phyloP scores from a whole-genome alignment of 2,797 vertebrate species.

The Oceanodroma leucorhoa region DNA sequence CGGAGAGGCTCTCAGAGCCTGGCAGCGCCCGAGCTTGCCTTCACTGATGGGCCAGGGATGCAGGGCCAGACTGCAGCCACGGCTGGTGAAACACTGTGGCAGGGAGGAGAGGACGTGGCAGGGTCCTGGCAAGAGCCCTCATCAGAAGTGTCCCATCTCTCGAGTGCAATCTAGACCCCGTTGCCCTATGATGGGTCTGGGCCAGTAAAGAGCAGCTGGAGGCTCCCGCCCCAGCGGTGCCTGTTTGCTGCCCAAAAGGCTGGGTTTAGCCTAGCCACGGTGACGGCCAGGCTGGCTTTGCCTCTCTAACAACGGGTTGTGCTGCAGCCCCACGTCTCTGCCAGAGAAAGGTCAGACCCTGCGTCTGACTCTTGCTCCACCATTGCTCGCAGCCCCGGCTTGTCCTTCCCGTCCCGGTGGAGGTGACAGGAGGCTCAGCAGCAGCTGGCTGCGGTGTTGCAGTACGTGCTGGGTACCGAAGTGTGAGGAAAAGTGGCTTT shows the following conservation, averaged over 20 bases:
- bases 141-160: not conserved
- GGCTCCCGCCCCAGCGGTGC: not conserved
- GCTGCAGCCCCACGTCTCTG: not conserved
- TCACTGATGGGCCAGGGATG: not conserved
- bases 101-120: not conserved
- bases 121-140: not conserved
- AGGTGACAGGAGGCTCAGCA: not conserved
- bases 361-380: fast-evolving
- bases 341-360: not conserved
- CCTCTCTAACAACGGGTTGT: not conserved
- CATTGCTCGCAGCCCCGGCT: not conserved
- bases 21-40: not conserved
- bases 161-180: fast-evolving
- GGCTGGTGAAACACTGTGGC: not conserved
- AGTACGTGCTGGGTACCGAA: not conserved
- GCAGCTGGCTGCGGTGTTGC: not conserved
- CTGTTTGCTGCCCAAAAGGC: fast-evolving
- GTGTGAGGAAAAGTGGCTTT: not conserved
- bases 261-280: fast-evolving
- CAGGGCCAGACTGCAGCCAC: not conserved
- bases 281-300: not conserved
- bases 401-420: fast-evolving
- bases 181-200: fast-evolving
- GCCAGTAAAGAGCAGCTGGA: not conserved
- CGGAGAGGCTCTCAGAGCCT: not conserved